Evolutionary conservation across 2,797 vertebrate genomes (phyloP).

Genomic region (Delichon dasypus): DNA sequence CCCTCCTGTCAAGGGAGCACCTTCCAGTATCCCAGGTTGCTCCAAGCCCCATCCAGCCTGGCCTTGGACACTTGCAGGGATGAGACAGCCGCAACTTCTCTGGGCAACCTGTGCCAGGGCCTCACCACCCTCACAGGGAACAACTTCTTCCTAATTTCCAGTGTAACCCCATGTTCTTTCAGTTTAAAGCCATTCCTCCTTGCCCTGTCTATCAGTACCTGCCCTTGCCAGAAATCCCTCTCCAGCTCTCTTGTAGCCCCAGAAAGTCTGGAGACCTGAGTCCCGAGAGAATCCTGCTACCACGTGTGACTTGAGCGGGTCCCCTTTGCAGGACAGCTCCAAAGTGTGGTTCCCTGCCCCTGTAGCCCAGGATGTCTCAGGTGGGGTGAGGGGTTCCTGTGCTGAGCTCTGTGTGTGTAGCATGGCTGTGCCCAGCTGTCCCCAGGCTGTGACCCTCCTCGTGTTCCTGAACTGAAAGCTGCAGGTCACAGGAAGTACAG

Average conservation of each 20-base stretch:
- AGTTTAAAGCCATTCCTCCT: neutral
- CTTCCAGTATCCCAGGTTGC: neutral
- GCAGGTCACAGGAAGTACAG: conserved; percentile 38
- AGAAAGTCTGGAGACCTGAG: neutral
- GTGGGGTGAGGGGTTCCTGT: neutral
- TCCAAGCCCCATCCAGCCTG: rapidly evolving
- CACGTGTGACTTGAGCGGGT: rapidly evolving
- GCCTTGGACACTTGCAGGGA: neutral
- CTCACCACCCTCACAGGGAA: neutral
- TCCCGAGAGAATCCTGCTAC: neutral
- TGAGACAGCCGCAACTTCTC: neutral
- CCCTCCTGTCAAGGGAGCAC: neutral
- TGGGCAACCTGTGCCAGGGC: neutral
- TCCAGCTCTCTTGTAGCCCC: neutral
- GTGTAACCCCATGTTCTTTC: neutral
- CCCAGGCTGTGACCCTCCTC: neutral
- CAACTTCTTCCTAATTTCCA: neutral
- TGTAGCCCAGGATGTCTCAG: neutral
- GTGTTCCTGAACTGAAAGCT: neutral
- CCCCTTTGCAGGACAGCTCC: neutral
- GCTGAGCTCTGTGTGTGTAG: neutral
- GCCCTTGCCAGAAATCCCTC: neutral
- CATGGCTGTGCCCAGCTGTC: neutral
- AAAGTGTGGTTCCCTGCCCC: rapidly evolving
- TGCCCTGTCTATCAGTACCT: neutral